phyloP scores from a whole-genome alignment of 2,113 vertebrate genomes.

The Dromiciops gliroides region DNA sequence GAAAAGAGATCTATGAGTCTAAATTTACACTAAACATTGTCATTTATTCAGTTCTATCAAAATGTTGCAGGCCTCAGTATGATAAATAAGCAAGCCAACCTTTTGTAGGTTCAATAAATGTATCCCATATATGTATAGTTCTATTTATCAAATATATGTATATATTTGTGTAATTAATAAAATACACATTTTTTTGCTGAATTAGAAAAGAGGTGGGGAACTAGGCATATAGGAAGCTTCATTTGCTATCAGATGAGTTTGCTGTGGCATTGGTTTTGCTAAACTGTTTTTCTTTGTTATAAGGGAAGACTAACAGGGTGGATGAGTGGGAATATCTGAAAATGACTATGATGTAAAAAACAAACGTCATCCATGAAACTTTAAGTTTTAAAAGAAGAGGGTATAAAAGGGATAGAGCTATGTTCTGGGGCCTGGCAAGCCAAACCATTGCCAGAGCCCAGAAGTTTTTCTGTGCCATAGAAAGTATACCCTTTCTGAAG shows the following conservation, averaged over 20 bases:
- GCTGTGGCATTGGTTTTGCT: neutral
- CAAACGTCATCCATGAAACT: neutral
- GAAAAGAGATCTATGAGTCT: neutral
- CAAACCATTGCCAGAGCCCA: neutral
- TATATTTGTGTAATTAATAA: neutral
- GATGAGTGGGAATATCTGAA: neutral
- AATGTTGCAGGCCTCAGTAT: neutral
- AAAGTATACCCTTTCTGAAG: neutral
- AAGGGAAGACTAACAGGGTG: neutral
- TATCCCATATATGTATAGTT: neutral
- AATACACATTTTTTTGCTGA: neutral
- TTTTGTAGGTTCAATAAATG: neutral
- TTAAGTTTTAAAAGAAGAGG: neutral
- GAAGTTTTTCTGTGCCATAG: neutral
- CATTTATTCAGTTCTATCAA: neutral
- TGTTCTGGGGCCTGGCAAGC: neutral
- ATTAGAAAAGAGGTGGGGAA: neutral
- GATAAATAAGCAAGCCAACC: neutral
- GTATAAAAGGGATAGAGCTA: neutral
- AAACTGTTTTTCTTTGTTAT: neutral
- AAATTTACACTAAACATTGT: neutral
- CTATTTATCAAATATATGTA: neutral
- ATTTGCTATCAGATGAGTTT: neutral
- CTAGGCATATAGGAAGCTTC: neutral
- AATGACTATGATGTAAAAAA: neutral